Base-by-base conservation (phyloP, 2,888 invertebrate species). In the Pycnomerus fuliginosus region DNA sequence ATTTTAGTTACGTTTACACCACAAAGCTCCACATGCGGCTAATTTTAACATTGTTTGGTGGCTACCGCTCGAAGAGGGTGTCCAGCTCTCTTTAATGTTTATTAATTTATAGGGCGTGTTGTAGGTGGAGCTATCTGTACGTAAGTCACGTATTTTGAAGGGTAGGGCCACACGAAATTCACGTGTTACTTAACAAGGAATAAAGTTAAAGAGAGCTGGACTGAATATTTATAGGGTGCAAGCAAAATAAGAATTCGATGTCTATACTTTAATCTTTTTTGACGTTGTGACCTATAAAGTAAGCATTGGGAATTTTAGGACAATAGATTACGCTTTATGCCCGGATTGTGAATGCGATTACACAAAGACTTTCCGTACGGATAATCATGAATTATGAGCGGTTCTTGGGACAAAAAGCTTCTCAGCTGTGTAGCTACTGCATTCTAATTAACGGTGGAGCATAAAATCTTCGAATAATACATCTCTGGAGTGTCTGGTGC, bases 131-230 rank as follows among this genome's bases (percentile, higher is more conserved):
- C 27, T 32, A 38, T 50, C 38, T 35, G 46, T 43, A 54, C 15
- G 23, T 20, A 22, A 32, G 53, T 54, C 56, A 56, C 54, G 56
- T 56, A 54, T 36, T 52, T 46, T 44, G 53, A 58, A 56, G 54
- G 58, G 56, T 47, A 25, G 52, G 56, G 58, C 58, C 58, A 58
- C 59, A 57, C 58, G 48, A 52, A 56, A 55, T 55, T 52, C 49
- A 51, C 53, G 49, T 55, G 55, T 60, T 52, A 56, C 50, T 55
- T 46, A 44, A 44, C 44, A 35, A 43, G 44, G 48, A 53, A 56
- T 55, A 52, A 48, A 54, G 46, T 42, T 49, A 39, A 43, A 48
- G 47, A 51, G 52, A 38, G 30, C 23, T 25, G 41, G 22, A n/a
- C 23, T 35, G 52, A 48, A 52, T 52, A 48, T 41, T 52, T 42